Evolutionary conservation across 2,888 invertebrate genomes (phyloP).

Genomic region (Alloscopus bannaensis): DNA sequence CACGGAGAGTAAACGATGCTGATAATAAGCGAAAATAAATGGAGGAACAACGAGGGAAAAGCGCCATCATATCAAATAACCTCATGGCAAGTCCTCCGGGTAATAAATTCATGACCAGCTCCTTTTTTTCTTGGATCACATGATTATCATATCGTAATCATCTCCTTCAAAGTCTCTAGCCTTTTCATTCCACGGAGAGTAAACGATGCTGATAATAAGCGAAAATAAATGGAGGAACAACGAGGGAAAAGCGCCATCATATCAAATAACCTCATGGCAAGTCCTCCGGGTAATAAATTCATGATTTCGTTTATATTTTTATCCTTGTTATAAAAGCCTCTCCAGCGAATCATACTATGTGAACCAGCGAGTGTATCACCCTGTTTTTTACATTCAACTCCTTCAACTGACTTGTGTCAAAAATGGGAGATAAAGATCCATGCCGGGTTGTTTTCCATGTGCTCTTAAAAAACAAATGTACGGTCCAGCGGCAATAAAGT

Average conservation of each 20-base stretch:
- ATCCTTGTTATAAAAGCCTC: constrained; percentile 28
- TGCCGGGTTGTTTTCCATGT: not conserved
- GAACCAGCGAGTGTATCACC: constrained; percentile 4
- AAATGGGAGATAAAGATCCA: constrained; percentile 31
- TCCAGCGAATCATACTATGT: constrained; percentile 1
- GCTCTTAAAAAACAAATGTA: constrained; percentile 11
- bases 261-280: constrained; percentile 37
- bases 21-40: constrained; percentile 3
- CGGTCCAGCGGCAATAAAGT: constrained; percentile 34
- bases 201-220: not conserved
- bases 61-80: constrained; percentile 45
- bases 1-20: not conserved
- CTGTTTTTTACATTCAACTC: not conserved
- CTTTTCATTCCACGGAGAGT: not conserved
- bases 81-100: constrained; percentile 25
- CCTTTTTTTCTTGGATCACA: constrained; percentile 8
- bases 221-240: not conserved
- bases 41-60: not conserved
- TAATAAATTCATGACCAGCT: not conserved
- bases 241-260: constrained; percentile 5
- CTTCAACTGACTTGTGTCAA: constrained; percentile 45
- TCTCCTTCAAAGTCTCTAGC: not conserved
- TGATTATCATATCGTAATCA: too few relatives aligned
- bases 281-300: constrained; percentile 45
- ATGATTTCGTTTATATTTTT: constrained; percentile 25